Conservation (phyloP, 2,797 vertebrate genomes). For the Clarias laeviceps region DNA sequence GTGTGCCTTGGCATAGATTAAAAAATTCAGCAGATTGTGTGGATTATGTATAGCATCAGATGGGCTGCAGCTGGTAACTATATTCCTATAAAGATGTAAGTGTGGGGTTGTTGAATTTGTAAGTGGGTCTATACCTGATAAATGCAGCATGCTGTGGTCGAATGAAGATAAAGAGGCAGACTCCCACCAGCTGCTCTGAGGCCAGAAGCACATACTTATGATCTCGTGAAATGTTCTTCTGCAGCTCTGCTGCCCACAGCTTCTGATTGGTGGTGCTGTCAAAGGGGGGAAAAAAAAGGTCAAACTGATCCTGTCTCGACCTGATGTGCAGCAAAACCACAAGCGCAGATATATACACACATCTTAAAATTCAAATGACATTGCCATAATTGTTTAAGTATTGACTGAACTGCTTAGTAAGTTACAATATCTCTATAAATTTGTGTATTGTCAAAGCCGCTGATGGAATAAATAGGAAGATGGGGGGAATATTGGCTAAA, state of each 20-base stretch:
- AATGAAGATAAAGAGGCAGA: constrained; percentile 96
- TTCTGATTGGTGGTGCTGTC: constrained; percentile 97
- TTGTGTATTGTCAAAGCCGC: background rate
- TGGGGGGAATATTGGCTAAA: background rate
- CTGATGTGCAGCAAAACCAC: background rate
- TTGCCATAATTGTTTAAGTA: background rate
- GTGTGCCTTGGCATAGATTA: background rate
- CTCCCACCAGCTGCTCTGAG: constrained; percentile 96
- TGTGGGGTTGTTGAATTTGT: background rate
- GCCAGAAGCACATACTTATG: constrained; percentile 95
- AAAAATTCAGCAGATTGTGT: background rate
- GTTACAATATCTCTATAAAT: background rate
- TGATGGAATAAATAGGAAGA: background rate
- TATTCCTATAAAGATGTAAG: background rate
- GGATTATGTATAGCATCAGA: background rate
- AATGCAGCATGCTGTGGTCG: constrained; percentile 95
- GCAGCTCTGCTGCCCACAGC: constrained; percentile 97
- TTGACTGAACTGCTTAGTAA: background rate
- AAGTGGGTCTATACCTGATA: constrained; percentile 77
- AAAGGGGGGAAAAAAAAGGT: no score
- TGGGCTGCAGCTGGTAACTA: background rate
- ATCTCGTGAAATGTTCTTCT: constrained; percentile 95
- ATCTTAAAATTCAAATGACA: background rate
- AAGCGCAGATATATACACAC: background rate
- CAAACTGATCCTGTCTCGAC: background rate